phyloP scores from a whole-genome alignment of 2,888 invertebrate species.

The Anoncus sp. region DNA sequence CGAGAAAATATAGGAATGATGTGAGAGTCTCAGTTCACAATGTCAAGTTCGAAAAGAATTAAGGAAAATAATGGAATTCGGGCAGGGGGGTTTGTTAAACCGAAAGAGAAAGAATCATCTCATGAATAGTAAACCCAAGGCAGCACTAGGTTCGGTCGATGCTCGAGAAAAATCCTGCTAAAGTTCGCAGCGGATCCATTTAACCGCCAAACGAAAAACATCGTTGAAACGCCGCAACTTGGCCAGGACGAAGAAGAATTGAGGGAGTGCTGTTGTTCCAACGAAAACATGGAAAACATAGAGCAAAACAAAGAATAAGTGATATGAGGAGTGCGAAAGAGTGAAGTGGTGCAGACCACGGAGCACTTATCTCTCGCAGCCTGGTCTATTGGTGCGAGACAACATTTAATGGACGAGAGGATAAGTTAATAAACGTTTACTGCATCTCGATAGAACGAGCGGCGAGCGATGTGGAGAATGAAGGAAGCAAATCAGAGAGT shows the following conservation, averaged over 20 bases:
- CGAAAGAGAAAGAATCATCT: not conserved
- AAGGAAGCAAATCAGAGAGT: slow-evolving; percentile 9
- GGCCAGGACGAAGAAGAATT: slow-evolving; percentile 13
- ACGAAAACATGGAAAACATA: slow-evolving; percentile 7
- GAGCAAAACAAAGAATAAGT: not conserved
- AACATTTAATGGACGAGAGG: slow-evolving; percentile 31
- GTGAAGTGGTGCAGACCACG: slow-evolving; percentile 27
- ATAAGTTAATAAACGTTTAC: slow-evolving; percentile 36
- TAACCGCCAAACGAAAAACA: slow-evolving; percentile 25
- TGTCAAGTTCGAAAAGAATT: not conserved
- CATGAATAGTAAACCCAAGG: not conserved
- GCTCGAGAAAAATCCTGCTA: not conserved
- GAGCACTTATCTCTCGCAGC: slow-evolving; percentile 47
- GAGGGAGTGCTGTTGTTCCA: slow-evolving; percentile 18
- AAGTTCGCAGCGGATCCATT: not conserved
- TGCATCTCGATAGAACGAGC: slow-evolving; percentile 8
- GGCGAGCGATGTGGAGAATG: not conserved
- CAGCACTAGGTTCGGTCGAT: slow-evolving; percentile 9
- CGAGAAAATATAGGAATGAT: not conserved
- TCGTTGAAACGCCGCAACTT: slow-evolving; percentile 6
- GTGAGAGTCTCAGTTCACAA: not conserved
- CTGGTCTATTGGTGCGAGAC: slow-evolving; percentile 13
- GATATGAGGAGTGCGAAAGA: slow-evolving; percentile 20
- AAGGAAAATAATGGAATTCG: not conserved
- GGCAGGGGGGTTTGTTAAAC: not conserved